These are phyloP conservation scores for Temnothorax ravouxi DNA, from an alignment of 2,888 invertebrate genomes.

Conservation along the genomic window DNA sequence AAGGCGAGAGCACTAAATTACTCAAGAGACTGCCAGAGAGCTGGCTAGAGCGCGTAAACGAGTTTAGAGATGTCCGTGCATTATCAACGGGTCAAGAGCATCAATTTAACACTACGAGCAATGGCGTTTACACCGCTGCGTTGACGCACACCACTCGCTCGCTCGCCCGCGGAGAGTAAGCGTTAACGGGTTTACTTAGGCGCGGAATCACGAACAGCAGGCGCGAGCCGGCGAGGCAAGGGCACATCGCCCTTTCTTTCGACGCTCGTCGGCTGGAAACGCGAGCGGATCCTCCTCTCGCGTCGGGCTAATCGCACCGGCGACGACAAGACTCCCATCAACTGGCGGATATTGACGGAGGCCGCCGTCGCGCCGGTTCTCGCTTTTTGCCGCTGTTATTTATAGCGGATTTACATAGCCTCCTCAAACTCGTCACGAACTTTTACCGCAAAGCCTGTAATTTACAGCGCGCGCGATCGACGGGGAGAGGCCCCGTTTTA, in stretches of 20 bases:
- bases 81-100: slow-evolving; percentile 65
- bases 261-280: slow-evolving; percentile 36
- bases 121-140: slow-evolving; percentile 54
- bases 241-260: slow-evolving; percentile 63
- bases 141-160: neutral
- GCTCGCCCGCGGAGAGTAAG: slow-evolving; percentile 56
- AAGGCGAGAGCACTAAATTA: slow-evolving; percentile 22
- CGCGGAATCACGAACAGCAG: slow-evolving; percentile 70
- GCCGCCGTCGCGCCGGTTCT: slow-evolving; percentile 53
- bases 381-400: slow-evolving; percentile 53
- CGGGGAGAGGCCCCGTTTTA: slow-evolving; percentile 27
- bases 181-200: slow-evolving; percentile 74
- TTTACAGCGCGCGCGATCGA: slow-evolving; percentile 51
- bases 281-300: slow-evolving; percentile 28
- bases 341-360: slow-evolving; percentile 66
- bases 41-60: slow-evolving; percentile 10
- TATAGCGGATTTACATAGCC: slow-evolving; percentile 58
- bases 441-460: slow-evolving; percentile 51
- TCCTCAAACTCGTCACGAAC: slow-evolving; percentile 56
- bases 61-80: slow-evolving; percentile 37
- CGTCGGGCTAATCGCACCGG: slow-evolving; percentile 56
- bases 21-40: too few relatives aligned
- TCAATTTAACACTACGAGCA: slow-evolving; percentile 63
- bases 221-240: slow-evolving; percentile 29
- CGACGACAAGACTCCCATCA: slow-evolving; percentile 72